A percentile compares a stretch with the other conserved stretches of the same genome.
Conservation (phyloP, 1,140 invertebrate species). For the Philopotamus ludificatus region DNA sequence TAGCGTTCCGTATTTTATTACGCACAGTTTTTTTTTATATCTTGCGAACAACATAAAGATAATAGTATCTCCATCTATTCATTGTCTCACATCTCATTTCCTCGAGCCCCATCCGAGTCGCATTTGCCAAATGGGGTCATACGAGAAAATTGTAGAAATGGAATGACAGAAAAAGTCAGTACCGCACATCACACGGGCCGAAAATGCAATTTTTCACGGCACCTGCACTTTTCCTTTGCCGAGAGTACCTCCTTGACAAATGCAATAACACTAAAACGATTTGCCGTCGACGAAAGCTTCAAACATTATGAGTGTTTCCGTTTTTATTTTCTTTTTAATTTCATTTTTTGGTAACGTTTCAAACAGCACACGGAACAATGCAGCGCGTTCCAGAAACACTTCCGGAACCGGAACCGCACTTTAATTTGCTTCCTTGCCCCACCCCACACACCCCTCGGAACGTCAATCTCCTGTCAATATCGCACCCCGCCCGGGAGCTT, state of each 20-base stretch:
- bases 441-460: background rate
- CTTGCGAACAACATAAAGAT: background rate
- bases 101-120: background rate
- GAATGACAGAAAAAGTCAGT: background rate
- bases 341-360: background rate
- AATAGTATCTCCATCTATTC: background rate
- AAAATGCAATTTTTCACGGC: conserved; percentile 7
- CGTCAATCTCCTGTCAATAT: conserved; percentile 36
- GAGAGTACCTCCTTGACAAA: background rate
- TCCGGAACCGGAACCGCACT: background rate
- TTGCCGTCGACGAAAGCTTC: background rate
- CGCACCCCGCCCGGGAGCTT: conserved; percentile 3
- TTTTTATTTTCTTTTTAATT: background rate
- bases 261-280: conserved; percentile 13
- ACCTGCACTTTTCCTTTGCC: conserved; percentile 6
- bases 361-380: background rate
- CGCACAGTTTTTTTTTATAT: too few species aligned
- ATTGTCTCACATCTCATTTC: conserved; percentile 3
- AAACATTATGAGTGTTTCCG: too few species aligned
- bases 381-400: background rate
- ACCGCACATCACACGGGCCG: background rate
- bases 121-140: background rate
- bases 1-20: background rate
- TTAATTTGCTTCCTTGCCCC: conserved; percentile 6
- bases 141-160: background rate